phyloP scores from a whole-genome alignment of 2,113 vertebrate genomes.

The Platichthys flesus region DNA sequence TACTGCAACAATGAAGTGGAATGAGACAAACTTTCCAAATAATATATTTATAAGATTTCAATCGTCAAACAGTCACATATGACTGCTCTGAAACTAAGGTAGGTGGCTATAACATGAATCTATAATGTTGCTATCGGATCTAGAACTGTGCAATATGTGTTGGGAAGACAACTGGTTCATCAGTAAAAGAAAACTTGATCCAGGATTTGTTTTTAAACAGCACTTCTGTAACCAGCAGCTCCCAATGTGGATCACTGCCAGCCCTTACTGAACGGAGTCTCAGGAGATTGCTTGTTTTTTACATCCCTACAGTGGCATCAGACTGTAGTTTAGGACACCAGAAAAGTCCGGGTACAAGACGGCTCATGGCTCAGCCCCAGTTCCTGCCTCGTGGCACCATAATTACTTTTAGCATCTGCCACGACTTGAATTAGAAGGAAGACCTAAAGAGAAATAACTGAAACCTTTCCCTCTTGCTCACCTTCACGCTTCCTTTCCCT shows the following conservation, averaged over 20 bases:
- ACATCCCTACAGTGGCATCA: background rate
- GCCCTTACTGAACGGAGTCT: background rate
- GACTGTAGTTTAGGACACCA: background rate
- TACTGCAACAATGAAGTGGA: too few species aligned
- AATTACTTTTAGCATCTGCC: conserved; percentile 45
- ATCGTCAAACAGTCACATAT: too few species aligned
- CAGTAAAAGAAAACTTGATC: background rate
- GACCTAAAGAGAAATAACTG: conserved; percentile 47
- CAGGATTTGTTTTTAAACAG: background rate
- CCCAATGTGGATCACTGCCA: background rate
- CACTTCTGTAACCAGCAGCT: background rate
- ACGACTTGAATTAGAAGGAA: conserved; percentile 38
- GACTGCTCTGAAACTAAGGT: too few species aligned
- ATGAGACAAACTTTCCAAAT: too few species aligned
- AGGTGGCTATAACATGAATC: too few species aligned
- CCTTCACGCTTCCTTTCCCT: conserved; percentile 24
- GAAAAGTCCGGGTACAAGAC: conserved; percentile 21
- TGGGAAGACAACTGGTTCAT: background rate
- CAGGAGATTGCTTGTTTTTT: background rate
- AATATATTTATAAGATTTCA: too few species aligned
- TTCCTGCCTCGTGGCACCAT: conserved; percentile 14
- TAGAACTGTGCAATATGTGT: too few species aligned
- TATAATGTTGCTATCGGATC: too few species aligned
- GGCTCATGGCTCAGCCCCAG: conserved; percentile 6
- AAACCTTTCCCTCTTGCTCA: conserved; percentile 11